Evolutionary conservation across 1,140 invertebrate genomes (phyloP).

Genomic region (Drosophila repletoides): DNA sequence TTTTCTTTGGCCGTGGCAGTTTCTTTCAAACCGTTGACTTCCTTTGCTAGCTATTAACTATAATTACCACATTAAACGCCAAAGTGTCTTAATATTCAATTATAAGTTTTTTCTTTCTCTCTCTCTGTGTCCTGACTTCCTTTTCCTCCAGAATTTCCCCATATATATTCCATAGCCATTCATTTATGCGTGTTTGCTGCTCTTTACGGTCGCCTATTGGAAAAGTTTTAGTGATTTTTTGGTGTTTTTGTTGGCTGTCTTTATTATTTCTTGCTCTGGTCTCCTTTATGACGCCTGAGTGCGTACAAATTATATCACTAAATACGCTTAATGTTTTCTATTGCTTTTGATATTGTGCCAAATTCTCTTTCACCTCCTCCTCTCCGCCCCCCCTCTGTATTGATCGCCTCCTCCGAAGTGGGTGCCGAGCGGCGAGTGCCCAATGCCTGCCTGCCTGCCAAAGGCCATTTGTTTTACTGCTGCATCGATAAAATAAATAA

Average conservation of each 20-base stretch:
- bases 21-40: constrained; percentile 60
- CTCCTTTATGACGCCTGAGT: constrained; percentile 66
- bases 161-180: constrained; percentile 11
- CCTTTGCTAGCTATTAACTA: constrained; percentile 70
- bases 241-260: neutral
- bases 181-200: constrained; percentile 52
- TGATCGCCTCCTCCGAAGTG: too few relatives aligned
- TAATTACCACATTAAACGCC: constrained; percentile 77
- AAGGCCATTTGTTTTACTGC: constrained; percentile 35
- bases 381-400: neutral
- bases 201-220: constrained; percentile 49
- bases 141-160: constrained; percentile 2
- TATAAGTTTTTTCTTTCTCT: constrained; percentile 58
- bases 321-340: constrained; percentile 64
- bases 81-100: constrained; percentile 80
- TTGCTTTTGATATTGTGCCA: constrained; percentile 63
- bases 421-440: too few relatives aligned
- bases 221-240: constrained; percentile 56
- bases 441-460: too few relatives aligned
- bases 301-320: constrained; percentile 73
- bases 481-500: constrained; percentile 63
- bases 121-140: too few relatives aligned
- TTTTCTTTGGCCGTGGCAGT: constrained; percentile 22
- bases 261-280: constrained; percentile 4
- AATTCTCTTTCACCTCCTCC: neutral